phyloP scores from a whole-genome alignment of 1,140 invertebrate species.

The Drosophila auraria region DNA sequence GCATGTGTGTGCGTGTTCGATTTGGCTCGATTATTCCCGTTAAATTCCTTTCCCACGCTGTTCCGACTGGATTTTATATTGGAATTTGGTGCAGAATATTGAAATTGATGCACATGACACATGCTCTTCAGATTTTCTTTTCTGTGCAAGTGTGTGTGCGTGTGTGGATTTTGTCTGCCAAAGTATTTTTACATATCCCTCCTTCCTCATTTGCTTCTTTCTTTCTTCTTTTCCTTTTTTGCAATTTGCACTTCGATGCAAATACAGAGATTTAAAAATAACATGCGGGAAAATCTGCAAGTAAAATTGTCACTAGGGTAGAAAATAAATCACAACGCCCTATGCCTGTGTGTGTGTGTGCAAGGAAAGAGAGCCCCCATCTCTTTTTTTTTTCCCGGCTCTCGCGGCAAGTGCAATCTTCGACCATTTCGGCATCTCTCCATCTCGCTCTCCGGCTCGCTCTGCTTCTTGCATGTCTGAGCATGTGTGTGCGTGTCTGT shows the following conservation, averaged over 20 bases:
- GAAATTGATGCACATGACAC: slow-evolving; percentile 34
- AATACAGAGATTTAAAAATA: slow-evolving; percentile 73
- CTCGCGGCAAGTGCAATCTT: slow-evolving; percentile 57
- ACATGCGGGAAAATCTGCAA: slow-evolving; percentile 64
- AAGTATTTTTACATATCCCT: slow-evolving; percentile 76
- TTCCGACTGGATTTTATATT: neutral
- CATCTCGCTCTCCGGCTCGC: neutral
- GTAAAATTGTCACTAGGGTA: slow-evolving; percentile 79
- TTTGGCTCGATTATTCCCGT: slow-evolving; percentile 21
- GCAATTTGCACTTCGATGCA: slow-evolving; percentile 63
- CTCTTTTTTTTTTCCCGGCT: slow-evolving; percentile 27
- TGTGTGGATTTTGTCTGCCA: slow-evolving; percentile 30
- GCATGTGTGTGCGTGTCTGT: slow-evolving; percentile 14
- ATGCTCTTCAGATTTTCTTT: slow-evolving; percentile 45
- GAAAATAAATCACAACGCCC: slow-evolving; percentile 73
- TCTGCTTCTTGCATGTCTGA: slow-evolving; percentile 21
- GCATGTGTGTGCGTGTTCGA: slow-evolving; percentile 16
- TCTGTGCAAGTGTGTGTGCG: slow-evolving; percentile 6
- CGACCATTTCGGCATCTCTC: slow-evolving; percentile 36
- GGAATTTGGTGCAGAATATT: slow-evolving; percentile 1
- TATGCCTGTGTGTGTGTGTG: slow-evolving; percentile 16
- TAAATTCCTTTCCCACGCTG: slow-evolving; percentile 11
- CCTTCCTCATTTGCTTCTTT: slow-evolving; percentile 36
- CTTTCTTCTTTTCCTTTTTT: slow-evolving; percentile 11
- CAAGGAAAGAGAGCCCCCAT: slow-evolving; percentile 16